A percentile compares a stretch with the other conserved stretches of the same genome.
These are phyloP conservation scores for Phlogophora meticulosa DNA, from an alignment of 2,888 invertebrate species.

Conservation along the genomic window DNA sequence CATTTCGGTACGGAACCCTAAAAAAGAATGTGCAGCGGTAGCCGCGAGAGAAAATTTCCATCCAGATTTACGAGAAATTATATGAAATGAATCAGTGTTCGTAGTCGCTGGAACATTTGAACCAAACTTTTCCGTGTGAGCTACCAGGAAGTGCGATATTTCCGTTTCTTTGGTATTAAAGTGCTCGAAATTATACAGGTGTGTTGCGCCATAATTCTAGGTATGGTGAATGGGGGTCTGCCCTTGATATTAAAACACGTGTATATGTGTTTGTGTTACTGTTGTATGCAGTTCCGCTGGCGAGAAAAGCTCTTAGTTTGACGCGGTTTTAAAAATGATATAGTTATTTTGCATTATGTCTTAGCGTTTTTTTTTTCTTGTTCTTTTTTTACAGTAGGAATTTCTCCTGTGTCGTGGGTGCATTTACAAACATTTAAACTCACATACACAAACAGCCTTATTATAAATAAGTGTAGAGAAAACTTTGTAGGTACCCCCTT, in stretches of 20 bases:
- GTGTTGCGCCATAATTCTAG: conserved; percentile 14
- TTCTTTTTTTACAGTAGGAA: too few relatives aligned
- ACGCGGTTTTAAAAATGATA: neutral
- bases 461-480: too few relatives aligned
- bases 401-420: too few relatives aligned
- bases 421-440: too few relatives aligned
- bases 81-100: conserved; percentile 29
- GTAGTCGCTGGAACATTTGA: conserved; percentile 13
- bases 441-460: too few relatives aligned
- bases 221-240: conserved; percentile 25
- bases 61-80: conserved; percentile 27
- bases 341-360: too few relatives aligned
- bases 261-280: neutral
- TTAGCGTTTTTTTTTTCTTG: too few relatives aligned
- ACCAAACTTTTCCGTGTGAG: conserved; percentile 53
- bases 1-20: neutral
- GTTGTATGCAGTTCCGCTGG: conserved; percentile 11
- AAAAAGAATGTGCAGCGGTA: neutral
- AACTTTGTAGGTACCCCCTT: too few relatives aligned
- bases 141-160: conserved; percentile 47
- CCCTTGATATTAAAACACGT: conserved; percentile 34
- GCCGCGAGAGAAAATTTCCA: conserved; percentile 18
- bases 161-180: conserved; percentile 40
- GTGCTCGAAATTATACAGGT: conserved; percentile 36
- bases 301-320: neutral